Evolutionary conservation across 1,140 invertebrate genomes (phyloP), one percentile per base, ranked within the genome.

Genomic region (Calosoma granatense): DNA sequence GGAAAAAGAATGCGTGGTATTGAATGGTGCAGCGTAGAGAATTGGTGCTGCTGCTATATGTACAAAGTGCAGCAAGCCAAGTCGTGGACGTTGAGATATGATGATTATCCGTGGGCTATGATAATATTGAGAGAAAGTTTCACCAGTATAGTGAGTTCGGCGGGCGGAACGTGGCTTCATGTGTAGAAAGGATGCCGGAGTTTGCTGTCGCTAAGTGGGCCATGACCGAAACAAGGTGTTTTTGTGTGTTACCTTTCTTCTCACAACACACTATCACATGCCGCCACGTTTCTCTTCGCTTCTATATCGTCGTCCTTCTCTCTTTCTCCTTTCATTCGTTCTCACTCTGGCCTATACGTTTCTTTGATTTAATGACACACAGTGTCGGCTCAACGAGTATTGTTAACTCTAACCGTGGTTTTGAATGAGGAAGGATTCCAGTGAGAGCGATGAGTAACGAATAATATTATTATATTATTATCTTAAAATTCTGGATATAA

Each of bases 161-260:
- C 15, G 15, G 17, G 6, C 41, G 41, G 6, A 47, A 17, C 41
- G 41, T 12, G 15, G 41, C 41, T 9, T n/a, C 6, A 6, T n/a
- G n/a, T 17, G 41, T 47, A 47, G 41, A 47, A 47, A 47, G 41
- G 41, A 47, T 47, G 41, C 15, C 41, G 41, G 15, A 36, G 26
- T 36, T 36, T 6, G 26, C 26, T 11, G 41, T 9, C 15, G 15
- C 3, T 47, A 47, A 47, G 41, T 47, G 41, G 41, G 41, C 41
- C 41, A 47, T 47, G 41, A 47, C 41, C 41, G 41, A 47, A 47
- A 47, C 41, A 47, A 47, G 41, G 41, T 47, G 41, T 47, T 47
- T 47, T 47, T 47, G 41, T 47, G 17, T 47, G 41, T 47, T 47
- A 47, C 41, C 41, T 17, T 47, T 47, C 41, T 47, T 47, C 41